Conservation (phyloP, 2,888 invertebrate species). For the Campopleginae sp. region DNA sequence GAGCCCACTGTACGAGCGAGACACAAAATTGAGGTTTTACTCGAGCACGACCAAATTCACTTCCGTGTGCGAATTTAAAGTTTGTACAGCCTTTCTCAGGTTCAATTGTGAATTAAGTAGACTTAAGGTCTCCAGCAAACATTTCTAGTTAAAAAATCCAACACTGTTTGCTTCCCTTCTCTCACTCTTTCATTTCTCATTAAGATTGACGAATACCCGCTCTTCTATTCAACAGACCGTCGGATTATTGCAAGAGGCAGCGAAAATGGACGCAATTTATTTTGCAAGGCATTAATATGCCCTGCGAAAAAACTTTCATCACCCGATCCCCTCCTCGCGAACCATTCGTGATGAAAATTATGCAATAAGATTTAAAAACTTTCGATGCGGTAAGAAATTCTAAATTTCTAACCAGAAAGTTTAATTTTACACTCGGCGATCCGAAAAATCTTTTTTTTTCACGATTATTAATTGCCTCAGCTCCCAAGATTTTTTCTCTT, state of each 20-base stretch:
- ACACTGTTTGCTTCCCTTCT: background rate
- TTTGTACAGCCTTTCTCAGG: background rate
- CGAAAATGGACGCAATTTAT: background rate
- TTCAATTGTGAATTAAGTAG: background rate
- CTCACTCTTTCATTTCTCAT: background rate
- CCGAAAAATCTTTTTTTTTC: too few species aligned
- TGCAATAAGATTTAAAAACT: too few species aligned
- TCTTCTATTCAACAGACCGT: background rate
- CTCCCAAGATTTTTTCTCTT: background rate
- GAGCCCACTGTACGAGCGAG: constrained; percentile 8
- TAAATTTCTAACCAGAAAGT: too few species aligned
- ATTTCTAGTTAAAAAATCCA: background rate
- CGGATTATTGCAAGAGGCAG: background rate
- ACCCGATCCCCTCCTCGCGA: too few species aligned
- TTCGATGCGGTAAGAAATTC: too few species aligned
- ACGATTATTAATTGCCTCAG: too few species aligned
- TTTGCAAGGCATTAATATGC: background rate
- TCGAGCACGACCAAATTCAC: constrained; percentile 44
- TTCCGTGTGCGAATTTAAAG: constrained; percentile 27
- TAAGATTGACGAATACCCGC: background rate
- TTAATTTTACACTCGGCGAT: too few species aligned
- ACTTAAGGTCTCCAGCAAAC: background rate
- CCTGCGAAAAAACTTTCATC: background rate
- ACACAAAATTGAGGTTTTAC: constrained; percentile 20
- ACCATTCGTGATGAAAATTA: too few species aligned